Evolutionary conservation across 1,140 invertebrate genomes (phyloP).

Genomic region (Habropoda laboriosa): DNA sequence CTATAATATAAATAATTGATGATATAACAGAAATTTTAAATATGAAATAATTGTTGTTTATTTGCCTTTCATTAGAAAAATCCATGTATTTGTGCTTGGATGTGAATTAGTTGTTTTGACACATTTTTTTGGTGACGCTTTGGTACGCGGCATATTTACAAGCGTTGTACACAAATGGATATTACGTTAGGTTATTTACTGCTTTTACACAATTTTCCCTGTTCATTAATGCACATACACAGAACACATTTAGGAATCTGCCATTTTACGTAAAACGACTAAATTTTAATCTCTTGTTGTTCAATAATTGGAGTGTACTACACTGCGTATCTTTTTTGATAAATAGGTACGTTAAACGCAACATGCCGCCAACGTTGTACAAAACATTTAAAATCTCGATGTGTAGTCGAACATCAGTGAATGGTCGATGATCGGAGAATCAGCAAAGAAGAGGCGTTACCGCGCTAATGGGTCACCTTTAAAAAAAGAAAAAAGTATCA

Average conservation of each 20-base stretch:
- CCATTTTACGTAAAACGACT: constrained; percentile 63
- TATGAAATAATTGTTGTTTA: constrained; percentile 32
- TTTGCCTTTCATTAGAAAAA: constrained; percentile 85
- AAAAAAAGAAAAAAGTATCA: constrained; percentile 29
- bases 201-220: constrained; percentile 33
- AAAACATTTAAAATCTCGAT: constrained; percentile 49
- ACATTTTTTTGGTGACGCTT: constrained; percentile 83
- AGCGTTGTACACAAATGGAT: constrained; percentile 14
- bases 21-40: neutral
- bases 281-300: constrained; percentile 35
- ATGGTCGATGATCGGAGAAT: constrained; percentile 45
- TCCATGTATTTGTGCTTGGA: constrained; percentile 84
- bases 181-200: constrained; percentile 53
- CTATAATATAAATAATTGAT: too few species aligned
- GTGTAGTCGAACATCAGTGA: constrained; percentile 36
- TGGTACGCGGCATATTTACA: constrained; percentile 82
- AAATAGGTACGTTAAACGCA: constrained; percentile 29
- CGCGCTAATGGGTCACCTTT: constrained; percentile 50
- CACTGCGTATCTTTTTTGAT: constrained; percentile 29
- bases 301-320: constrained; percentile 19
- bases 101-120: constrained; percentile 78
- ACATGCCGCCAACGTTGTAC: constrained; percentile 45
- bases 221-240: constrained; percentile 8
- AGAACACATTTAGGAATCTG: constrained; percentile 64
- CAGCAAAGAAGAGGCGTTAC: constrained; percentile 35